Base-by-base conservation (phyloP, 2,888 invertebrate genomes). In the Plagiodera versicolora region DNA sequence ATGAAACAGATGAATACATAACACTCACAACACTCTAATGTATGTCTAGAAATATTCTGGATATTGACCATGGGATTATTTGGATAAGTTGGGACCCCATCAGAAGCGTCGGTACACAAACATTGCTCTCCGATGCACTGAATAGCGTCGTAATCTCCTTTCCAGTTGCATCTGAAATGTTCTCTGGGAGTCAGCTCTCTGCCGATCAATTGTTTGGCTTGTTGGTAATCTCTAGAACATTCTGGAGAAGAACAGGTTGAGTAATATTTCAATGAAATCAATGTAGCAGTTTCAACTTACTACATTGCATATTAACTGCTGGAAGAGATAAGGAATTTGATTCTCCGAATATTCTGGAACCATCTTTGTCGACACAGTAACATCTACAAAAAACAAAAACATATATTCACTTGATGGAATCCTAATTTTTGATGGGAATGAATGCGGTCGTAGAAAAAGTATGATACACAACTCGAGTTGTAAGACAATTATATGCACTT, bases 331-430 rank as follows among this genome's bases (percentile, higher is more conserved):
- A 76, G 64, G 83, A 83, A 0, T 83, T 75, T 0, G 82, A 81
- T 77, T 89, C 87, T 0, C 91, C 91, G 71, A 89, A 90, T 60
- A 90, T 83, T 65, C 89, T 80, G 11, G 84, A 75, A 0, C 89
- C 89, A 1, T 83, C 77, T 58, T 84, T 83, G 16, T 85, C 83
- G 14, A 86, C 82, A 68, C 89, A 89, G 73, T 86, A 88, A 73
- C 89, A 89, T 51, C 89, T 89, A 75, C 50, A 74, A 24, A 18
- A 35, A 47, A 44, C 61, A 54, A 24, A 58, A 24, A 32, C 20
- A 18, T 24, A 14, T 3, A 16, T n/a, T 16, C 6, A 24, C 24
- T 24, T 24, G 24, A 24, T 3, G 24, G 6, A 24, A 24, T 5
- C 24, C 6, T 6, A 24, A n/a, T n/a, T n/a, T n/a, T n/a, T n/a